Evolutionary conservation across 1,140 invertebrate genomes (phyloP).

Genomic region (Calliphora vicina): DNA sequence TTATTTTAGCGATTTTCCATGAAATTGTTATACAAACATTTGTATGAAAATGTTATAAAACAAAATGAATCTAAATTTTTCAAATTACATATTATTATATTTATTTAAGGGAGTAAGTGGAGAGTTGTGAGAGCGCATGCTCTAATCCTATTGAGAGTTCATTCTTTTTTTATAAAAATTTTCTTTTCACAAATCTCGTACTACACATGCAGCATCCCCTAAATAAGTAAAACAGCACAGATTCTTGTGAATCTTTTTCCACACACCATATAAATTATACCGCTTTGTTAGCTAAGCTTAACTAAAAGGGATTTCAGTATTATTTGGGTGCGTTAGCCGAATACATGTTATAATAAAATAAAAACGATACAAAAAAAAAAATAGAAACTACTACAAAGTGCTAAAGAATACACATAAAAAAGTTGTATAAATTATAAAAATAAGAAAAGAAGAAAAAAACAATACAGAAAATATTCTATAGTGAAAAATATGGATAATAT

Average conservation of each 20-base stretch:
- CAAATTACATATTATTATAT: too few relatives aligned
- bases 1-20: too few relatives aligned
- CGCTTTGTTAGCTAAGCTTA: constrained; percentile 19
- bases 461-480: background rate
- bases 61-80: too few relatives aligned
- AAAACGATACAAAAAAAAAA: background rate
- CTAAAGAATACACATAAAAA: background rate
- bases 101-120: background rate
- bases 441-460: constrained; percentile 1
- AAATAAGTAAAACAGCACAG: background rate
- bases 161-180: background rate
- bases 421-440: background rate
- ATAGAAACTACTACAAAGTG: background rate
- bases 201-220: constrained; percentile 3
- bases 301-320: constrained; percentile 1
- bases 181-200: background rate
- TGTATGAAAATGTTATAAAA: too few relatives aligned
- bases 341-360: background rate
- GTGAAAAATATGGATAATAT: background rate
- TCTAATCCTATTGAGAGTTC: background rate
- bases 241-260: background rate
- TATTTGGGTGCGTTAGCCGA: constrained; percentile 25
- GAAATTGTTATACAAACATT: too few relatives aligned
- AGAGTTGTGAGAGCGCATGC: background rate
- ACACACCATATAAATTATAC: background rate